These are phyloP conservation scores for Patella ulyssiponensis DNA, from an alignment of 2,888 invertebrate genomes.

Conservation along the genomic window DNA sequence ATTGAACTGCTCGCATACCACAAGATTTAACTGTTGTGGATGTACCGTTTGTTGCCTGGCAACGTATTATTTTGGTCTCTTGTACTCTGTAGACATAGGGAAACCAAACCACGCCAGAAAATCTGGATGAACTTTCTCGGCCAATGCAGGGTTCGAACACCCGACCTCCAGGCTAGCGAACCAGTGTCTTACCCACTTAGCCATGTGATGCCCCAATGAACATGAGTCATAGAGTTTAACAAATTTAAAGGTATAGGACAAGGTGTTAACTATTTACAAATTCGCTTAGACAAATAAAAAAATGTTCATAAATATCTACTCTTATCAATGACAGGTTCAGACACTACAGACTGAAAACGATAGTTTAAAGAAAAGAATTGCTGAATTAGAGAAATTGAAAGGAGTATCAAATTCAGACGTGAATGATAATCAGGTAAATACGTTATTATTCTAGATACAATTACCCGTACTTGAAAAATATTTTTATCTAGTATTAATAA, in stretches of 20 bases:
- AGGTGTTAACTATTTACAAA: background rate
- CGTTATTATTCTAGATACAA: slow-evolving; percentile 9
- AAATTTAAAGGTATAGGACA: background rate
- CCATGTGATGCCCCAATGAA: too few relatives aligned
- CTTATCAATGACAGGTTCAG: slow-evolving; percentile 73
- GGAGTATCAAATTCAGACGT: slow-evolving; percentile 56
- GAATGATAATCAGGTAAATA: slow-evolving; percentile 50
- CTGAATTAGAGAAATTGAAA: slow-evolving; percentile 77
- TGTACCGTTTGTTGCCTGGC: background rate
- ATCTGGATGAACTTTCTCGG: too few relatives aligned
- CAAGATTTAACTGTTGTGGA: background rate
- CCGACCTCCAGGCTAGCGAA: too few relatives aligned
- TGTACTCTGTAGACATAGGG: background rate
- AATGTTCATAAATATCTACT: background rate
- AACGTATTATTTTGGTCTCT: background rate
- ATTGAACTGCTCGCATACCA: too few relatives aligned
- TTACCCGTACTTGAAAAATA: slow-evolving; percentile 30
- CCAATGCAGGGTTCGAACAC: too few relatives aligned
- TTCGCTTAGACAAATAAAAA: background rate
- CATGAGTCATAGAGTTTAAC: background rate
- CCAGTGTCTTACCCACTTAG: too few relatives aligned
- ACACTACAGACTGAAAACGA: slow-evolving; percentile 89
- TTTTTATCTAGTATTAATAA: slow-evolving; percentile 6
- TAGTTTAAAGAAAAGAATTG: slow-evolving; percentile 85
- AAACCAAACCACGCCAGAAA: too few relatives aligned